A percentile compares a stretch with the other conserved stretches of the same genome.
Conservation (phyloP, 2,113 vertebrate species). For the Vicugna pacos region DNA sequence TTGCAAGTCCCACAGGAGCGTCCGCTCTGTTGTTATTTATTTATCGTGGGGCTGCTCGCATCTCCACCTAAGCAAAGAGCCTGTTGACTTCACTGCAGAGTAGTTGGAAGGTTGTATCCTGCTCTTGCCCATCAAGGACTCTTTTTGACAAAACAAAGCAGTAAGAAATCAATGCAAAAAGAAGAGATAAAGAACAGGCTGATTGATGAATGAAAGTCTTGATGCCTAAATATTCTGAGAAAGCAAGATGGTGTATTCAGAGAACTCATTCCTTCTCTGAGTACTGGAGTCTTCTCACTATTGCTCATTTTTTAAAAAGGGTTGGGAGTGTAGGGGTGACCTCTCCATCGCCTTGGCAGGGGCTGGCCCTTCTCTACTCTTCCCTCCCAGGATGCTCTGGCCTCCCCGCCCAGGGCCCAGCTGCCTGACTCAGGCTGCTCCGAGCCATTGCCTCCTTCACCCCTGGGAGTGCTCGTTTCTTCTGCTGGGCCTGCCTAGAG, state of each 20-base stretch:
- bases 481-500: background rate
- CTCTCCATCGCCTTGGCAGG: background rate
- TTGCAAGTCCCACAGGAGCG: background rate
- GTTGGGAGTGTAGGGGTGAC: background rate
- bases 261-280: constrained; percentile 21
- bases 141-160: constrained; percentile 1
- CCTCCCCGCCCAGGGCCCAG: background rate
- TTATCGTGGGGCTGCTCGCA: background rate
- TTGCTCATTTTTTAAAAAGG: background rate
- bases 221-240: background rate
- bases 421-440: background rate
- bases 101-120: background rate
- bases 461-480: background rate
- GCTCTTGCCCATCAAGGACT: background rate
- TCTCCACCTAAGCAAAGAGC: background rate
- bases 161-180: constrained; percentile 41
- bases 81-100: constrained; percentile 7
- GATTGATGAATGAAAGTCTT: background rate
- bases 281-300: background rate
- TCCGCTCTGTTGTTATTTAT: background rate
- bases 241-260: background rate
- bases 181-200: background rate
- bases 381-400: background rate
- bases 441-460: background rate
- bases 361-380: background rate